A percentile compares a stretch with the other conserved stretches of the same genome.
Conservation (phyloP, 2,888 invertebrate genomes). For the Prenolepis imparis region DNA sequence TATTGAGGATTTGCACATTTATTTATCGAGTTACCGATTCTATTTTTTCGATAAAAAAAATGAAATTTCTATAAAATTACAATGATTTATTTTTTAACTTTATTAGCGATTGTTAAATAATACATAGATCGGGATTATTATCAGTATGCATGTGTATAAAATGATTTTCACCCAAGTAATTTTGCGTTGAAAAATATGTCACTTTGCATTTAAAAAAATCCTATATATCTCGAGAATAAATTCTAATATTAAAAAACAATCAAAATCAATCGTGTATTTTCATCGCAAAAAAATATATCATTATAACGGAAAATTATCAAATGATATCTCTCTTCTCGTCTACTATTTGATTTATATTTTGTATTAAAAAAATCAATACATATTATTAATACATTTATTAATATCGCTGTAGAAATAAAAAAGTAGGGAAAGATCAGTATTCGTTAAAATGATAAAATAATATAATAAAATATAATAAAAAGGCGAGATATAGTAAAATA, state of each 20-base stretch:
- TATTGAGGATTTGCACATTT: background rate
- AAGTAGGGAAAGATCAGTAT: background rate
- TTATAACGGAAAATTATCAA: slow-evolving; percentile 5
- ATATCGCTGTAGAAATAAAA: background rate
- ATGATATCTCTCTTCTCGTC: background rate
- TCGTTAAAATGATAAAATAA: no score
- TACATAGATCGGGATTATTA: background rate
- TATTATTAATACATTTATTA: background rate
- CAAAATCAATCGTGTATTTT: background rate
- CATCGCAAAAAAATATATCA: background rate
- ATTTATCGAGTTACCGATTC: background rate
- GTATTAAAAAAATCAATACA: background rate
- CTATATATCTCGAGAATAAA: background rate
- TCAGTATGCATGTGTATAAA: background rate
- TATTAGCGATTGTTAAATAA: slow-evolving; percentile 1
- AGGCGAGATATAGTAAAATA: background rate
- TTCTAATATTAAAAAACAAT: background rate
- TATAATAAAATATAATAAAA: no score
- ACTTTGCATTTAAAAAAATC: background rate
- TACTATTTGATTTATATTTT: background rate
- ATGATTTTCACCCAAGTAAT: background rate
- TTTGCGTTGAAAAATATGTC: background rate
- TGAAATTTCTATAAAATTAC: background rate
- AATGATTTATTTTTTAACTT: background rate
- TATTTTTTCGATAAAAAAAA: background rate